Evolutionary conservation across 2,888 invertebrate genomes (phyloP).

Genomic region (Cabera pusaria): DNA sequence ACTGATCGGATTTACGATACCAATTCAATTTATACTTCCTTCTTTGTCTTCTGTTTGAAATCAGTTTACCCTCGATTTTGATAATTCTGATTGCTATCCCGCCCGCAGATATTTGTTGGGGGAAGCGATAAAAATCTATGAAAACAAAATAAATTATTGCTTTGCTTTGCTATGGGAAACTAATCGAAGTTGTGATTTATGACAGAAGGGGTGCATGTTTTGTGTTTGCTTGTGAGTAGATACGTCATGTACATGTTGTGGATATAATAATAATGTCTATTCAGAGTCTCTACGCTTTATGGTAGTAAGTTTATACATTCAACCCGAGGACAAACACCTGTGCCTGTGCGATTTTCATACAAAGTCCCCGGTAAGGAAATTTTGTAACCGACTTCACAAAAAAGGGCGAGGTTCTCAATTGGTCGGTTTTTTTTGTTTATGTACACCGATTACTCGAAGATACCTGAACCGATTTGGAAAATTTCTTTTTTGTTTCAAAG

Average conservation of each 20-base stretch:
- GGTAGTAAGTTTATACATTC: no score
- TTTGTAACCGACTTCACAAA: no score
- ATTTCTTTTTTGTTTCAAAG: no score
- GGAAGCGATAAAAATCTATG: slow-evolving; percentile 57
- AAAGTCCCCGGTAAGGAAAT: no score
- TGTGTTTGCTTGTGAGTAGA: background rate
- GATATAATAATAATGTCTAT: no score
- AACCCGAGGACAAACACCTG: no score
- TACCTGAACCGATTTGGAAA: no score
- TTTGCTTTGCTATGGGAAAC: slow-evolving; percentile 39
- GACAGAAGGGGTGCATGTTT: slow-evolving; percentile 34
- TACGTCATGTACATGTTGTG: background rate
- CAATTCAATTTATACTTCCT: slow-evolving; percentile 39
- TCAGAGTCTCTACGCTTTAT: no score
- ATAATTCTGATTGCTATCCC: slow-evolving; percentile 37
- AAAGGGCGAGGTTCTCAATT: no score
- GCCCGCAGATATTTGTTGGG: slow-evolving; percentile 52
- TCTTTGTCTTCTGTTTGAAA: slow-evolving; percentile 65
- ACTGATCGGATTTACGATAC: slow-evolving; percentile 34
- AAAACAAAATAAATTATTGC: slow-evolving; percentile 47
- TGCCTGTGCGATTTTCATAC: no score
- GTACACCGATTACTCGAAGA: no score
- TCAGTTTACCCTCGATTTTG: slow-evolving; percentile 56
- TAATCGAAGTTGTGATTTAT: slow-evolving; percentile 46
- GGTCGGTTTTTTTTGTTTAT: no score